Evolutionary conservation across 2,888 invertebrate genomes (phyloP).

Genomic region (Xylota sylvarum): DNA sequence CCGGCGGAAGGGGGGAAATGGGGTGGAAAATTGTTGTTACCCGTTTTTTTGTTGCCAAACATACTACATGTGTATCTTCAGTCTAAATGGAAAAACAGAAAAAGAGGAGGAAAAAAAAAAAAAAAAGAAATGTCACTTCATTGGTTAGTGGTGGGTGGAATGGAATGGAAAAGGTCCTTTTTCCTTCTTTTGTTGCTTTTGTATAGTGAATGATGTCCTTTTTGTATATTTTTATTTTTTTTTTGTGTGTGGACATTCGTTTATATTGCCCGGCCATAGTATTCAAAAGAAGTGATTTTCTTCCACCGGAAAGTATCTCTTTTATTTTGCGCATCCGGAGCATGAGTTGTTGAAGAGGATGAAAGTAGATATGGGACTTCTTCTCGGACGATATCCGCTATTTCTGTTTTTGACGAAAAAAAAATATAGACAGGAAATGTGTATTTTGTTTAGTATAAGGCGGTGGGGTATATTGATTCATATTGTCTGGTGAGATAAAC

Average conservation of each 20-base stretch:
- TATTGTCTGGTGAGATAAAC: too few species aligned
- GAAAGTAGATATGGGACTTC: constrained; percentile 1
- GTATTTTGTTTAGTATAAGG: constrained; percentile 41
- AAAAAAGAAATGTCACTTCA: constrained; percentile 28
- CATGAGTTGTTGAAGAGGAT: constrained; percentile 32
- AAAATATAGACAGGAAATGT: constrained; percentile 55
- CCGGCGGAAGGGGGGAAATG: constrained; percentile 51
- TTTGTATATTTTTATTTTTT: too few species aligned
- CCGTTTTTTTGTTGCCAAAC: constrained; percentile 39
- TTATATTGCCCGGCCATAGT: background rate
- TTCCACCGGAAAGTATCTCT: constrained; percentile 62
- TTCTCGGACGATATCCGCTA: constrained; percentile 44
- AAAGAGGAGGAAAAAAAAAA: constrained; percentile 5
- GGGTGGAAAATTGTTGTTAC: constrained; percentile 66
- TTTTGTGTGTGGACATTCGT: constrained; percentile 27
- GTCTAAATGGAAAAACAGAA: constrained; percentile 20
- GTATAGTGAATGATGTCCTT: constrained; percentile 43
- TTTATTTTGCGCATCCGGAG: constrained; percentile 52
- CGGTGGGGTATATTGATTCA: background rate
- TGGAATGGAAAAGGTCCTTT: constrained; percentile 32
- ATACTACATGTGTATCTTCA: constrained; percentile 23
- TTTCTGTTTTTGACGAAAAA: constrained; percentile 27
- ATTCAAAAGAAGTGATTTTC: constrained; percentile 56
- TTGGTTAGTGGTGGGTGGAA: constrained; percentile 33
- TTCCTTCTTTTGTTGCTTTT: constrained; percentile 28